phyloP scores from a whole-genome alignment of 2,113 vertebrate species.

The Bagarius yarrelli region DNA sequence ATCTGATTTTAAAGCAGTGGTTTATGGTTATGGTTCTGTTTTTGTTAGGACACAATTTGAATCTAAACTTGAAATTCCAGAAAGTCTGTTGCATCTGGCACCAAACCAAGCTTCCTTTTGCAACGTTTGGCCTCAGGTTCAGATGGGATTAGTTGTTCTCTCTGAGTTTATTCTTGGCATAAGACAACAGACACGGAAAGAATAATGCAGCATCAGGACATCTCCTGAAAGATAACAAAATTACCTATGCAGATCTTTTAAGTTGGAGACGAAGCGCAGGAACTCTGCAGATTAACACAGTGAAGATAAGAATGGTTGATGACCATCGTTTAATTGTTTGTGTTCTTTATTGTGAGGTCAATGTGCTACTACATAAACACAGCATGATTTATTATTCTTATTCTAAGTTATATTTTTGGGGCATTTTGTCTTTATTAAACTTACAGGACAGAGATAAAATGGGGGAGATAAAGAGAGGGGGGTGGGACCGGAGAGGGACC shows the following conservation, averaged over 20 bases:
- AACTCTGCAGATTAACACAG: neutral
- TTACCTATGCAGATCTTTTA: neutral
- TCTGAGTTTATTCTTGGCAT: slow-evolving; percentile 44
- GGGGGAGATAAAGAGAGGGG: no score
- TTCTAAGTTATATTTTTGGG: no score
- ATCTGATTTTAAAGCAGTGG: neutral
- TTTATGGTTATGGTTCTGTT: neutral
- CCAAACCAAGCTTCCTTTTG: slow-evolving; percentile 32
- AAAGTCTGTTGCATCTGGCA: slow-evolving; percentile 38
- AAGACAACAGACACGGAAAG: slow-evolving; percentile 33
- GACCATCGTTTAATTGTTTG: neutral
- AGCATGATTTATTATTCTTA: neutral
- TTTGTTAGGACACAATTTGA: slow-evolving; percentile 1
- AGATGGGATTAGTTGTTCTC: slow-evolving; percentile 48
- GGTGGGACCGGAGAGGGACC: no score
- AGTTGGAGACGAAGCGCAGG: neutral
- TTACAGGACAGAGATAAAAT: no score
- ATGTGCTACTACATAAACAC: neutral
- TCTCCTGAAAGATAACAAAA: slow-evolving; percentile 22
- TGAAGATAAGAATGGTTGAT: neutral
- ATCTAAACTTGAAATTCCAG: slow-evolving; percentile 15
- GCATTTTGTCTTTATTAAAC: no score
- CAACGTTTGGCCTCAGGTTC: slow-evolving; percentile 5
- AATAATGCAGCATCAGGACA: slow-evolving; percentile 29
- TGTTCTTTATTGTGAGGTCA: neutral